Conservation (phyloP, 2,888 invertebrate genomes). For the Tetranychus piercei region DNA sequence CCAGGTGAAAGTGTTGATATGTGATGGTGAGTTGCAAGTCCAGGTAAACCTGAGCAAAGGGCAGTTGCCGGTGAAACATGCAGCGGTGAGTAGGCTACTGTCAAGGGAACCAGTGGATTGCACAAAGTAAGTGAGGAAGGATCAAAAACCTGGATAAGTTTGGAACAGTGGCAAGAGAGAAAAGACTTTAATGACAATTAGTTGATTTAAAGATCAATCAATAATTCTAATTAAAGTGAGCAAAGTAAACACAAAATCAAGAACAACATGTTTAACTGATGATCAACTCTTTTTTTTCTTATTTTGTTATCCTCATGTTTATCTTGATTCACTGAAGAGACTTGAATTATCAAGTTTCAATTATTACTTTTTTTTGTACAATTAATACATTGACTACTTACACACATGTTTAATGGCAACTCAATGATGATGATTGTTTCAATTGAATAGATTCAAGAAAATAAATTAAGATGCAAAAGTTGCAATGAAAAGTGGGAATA, state of each 20-base stretch:
- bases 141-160: background rate
- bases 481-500: background rate
- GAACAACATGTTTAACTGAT: too few species aligned
- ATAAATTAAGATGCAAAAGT: background rate
- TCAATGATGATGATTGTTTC: background rate
- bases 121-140: background rate
- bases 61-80: background rate
- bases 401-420: background rate
- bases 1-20: background rate
- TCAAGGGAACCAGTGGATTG: background rate
- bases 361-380: too few species aligned
- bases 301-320: too few species aligned
- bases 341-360: too few species aligned
- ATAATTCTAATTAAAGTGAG: too few species aligned
- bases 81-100: slow-evolving; percentile 6
- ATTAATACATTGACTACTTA: background rate
- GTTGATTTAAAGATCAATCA: too few species aligned
- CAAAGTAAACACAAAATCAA: too few species aligned
- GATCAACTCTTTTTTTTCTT: too few species aligned
- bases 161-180: background rate
- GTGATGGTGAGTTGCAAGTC: background rate
- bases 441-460: background rate
- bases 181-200: background rate
- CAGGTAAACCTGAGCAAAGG: background rate
- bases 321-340: too few species aligned